phyloP scores from a whole-genome alignment of 2,888 invertebrate genomes.

The Chalcosyrphus nemorum region DNA sequence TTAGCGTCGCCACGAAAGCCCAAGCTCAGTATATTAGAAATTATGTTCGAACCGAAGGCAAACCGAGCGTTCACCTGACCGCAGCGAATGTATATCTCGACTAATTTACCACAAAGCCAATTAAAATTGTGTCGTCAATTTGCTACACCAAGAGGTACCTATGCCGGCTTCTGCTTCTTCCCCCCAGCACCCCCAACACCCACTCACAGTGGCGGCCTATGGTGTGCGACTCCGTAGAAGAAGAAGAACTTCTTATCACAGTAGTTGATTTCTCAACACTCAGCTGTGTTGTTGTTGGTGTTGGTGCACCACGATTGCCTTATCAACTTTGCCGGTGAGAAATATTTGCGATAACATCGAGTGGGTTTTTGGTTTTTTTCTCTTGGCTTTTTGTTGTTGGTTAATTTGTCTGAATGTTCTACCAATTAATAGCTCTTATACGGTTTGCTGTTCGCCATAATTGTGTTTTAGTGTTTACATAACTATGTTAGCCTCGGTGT shows the following conservation, averaged over 20 bases:
- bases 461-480: slow-evolving; percentile 57
- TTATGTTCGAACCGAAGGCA: background rate
- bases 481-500: slow-evolving; percentile 28
- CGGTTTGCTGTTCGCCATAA: slow-evolving; percentile 41
- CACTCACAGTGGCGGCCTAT: too few relatives aligned
- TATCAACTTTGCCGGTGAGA: slow-evolving; percentile 37
- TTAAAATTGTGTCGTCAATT: slow-evolving; percentile 79
- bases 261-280: slow-evolving; percentile 1
- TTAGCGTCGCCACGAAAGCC: background rate
- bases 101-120: slow-evolving; percentile 81
- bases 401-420: slow-evolving; percentile 42
- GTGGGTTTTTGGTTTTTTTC: slow-evolving; percentile 32
- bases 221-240: too few relatives aligned
- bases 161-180: slow-evolving; percentile 10
- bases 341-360: slow-evolving; percentile 42
- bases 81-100: slow-evolving; percentile 80
- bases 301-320: slow-evolving; percentile 16
- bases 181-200: too few relatives aligned
- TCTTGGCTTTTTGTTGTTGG: slow-evolving; percentile 23
- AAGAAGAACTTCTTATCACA: slow-evolving; percentile 50
- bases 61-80: slow-evolving; percentile 62
- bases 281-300: background rate
- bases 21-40: too few relatives aligned
- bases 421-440: slow-evolving; percentile 46
- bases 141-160: background rate